Evolutionary conservation across 2,888 invertebrate species (phyloP), one percentile per base, ranked within the genome.

Genomic region (Lysandra bellargus): DNA sequence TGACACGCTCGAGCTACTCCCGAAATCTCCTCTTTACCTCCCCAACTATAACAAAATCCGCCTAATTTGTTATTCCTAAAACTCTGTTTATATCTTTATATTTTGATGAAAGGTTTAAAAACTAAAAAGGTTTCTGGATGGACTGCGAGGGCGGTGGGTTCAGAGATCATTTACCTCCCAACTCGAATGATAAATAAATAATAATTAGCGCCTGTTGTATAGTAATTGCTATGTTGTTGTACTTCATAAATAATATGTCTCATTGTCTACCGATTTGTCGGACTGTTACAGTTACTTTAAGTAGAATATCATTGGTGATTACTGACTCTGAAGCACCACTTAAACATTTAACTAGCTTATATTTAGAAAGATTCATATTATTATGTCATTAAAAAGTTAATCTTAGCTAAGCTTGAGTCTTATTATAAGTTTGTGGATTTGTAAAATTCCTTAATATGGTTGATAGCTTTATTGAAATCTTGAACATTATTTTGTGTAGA

Each of bases 201-300:
- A 17, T 73, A 73, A 73, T 73, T 33, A 73, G 37, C 37, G 40
- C 40, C 37, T 33, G n/a, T 17, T 73, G 40, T 72, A 17, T 30
- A 4, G 64, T 30, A 64, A 64, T 64, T 64, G 23, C 61, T 9
- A 23, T 23, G 61, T 12, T 60, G n/a, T 60, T 60, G 60, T 60
- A 5, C 60, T 17, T 17, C 7, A 60, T 60, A 60, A 60, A 64
- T 30, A n/a, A 64, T 30, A n/a, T 23, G 61, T 61, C 49, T 53
- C 23, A 7, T 23, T 9, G 53, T 30, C 61, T 23, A 30, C 30
- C 7, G 64, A 64, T 30, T 30, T 30, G 64, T 64, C 64, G 4
- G 64, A 64, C 64, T 64, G n/a, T 23, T 61, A 64, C 64, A 64
- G 64, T 64, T 64, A 64, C 30, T 64, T 64, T 64, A 64, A 64